Evolutionary conservation across 2,888 invertebrate genomes (phyloP).

Genomic region (Tryphoninae sp.): DNA sequence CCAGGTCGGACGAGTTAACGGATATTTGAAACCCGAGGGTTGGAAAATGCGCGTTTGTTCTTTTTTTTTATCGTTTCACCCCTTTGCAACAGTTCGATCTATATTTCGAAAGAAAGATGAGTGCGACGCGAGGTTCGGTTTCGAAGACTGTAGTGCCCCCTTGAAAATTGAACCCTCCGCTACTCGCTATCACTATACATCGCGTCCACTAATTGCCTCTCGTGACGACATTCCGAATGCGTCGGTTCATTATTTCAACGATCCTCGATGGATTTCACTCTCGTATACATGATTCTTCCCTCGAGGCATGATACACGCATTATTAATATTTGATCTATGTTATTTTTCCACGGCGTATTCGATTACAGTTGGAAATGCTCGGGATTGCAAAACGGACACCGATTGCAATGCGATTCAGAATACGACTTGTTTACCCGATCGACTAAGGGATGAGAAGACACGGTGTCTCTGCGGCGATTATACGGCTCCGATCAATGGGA

Average conservation of each 20-base stretch:
- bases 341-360: slow-evolving; percentile 17
- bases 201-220: slow-evolving; percentile 48
- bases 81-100: slow-evolving; percentile 26
- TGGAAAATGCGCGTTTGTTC: slow-evolving; percentile 35
- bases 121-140: slow-evolving; percentile 36
- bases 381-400: slow-evolving; percentile 84
- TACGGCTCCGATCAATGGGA: slow-evolving; percentile 85
- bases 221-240: slow-evolving; percentile 52
- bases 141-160: slow-evolving; percentile 51
- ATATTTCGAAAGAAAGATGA: slow-evolving; percentile 45
- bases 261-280: background rate
- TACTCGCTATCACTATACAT: slow-evolving; percentile 8
- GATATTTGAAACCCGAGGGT: slow-evolving; percentile 31
- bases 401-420: slow-evolving; percentile 86
- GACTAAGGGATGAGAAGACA: slow-evolving; percentile 83
- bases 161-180: background rate
- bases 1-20: slow-evolving; percentile 52
- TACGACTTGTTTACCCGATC: slow-evolving; percentile 86
- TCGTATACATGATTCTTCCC: too few relatives aligned
- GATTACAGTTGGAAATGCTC: slow-evolving; percentile 82
- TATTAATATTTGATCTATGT: slow-evolving; percentile 22
- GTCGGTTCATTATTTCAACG: slow-evolving; percentile 51
- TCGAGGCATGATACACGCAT: background rate
- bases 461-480: slow-evolving; percentile 89
- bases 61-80: slow-evolving; percentile 31